phyloP scores from a whole-genome alignment of 2,888 invertebrate species.

The Drosophila monieri region DNA sequence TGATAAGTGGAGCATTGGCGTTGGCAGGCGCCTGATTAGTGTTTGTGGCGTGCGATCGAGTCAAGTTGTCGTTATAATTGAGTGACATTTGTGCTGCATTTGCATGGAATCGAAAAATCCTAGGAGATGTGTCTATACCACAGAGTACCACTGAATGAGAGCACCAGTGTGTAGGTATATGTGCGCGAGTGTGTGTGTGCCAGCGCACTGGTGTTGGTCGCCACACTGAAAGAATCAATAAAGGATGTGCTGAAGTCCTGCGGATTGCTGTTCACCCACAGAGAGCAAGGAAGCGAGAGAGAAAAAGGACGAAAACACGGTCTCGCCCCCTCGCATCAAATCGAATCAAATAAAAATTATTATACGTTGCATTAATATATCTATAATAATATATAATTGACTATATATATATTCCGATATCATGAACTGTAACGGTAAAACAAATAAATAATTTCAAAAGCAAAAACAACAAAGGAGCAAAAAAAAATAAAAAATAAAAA shows the following conservation, averaged over 20 bases:
- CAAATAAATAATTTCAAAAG: background rate
- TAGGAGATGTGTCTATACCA: conserved; percentile 75
- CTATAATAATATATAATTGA: background rate
- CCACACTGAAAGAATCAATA: conserved; percentile 80
- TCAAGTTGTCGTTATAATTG: background rate
- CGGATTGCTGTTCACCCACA: conserved; percentile 51
- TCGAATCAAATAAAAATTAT: background rate
- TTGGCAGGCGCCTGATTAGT: background rate
- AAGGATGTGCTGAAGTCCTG: conserved; percentile 73
- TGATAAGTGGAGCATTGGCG: conserved; percentile 15
- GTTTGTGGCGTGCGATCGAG: background rate
- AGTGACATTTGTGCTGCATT: conserved; percentile 6
- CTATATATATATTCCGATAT: conserved; percentile 1
- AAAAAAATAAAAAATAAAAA: background rate
- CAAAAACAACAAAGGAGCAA: conserved; percentile 2
- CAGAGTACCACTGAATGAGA: conserved; percentile 34
- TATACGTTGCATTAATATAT: no score
- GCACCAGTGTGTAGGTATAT: conserved; percentile 52
- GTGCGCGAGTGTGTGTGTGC: conserved; percentile 60
- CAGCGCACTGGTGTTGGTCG: conserved; percentile 49
- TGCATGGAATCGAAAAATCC: conserved; percentile 53
- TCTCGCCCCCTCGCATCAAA: conserved; percentile 1
- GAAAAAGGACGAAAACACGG: conserved; percentile 43
- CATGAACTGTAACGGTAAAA: background rate
- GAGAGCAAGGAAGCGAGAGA: conserved; percentile 10